Evolutionary conservation across 2,113 vertebrate genomes (phyloP), one percentile per base, ranked within the genome.

Genomic region (Odontesthes bonariensis): DNA sequence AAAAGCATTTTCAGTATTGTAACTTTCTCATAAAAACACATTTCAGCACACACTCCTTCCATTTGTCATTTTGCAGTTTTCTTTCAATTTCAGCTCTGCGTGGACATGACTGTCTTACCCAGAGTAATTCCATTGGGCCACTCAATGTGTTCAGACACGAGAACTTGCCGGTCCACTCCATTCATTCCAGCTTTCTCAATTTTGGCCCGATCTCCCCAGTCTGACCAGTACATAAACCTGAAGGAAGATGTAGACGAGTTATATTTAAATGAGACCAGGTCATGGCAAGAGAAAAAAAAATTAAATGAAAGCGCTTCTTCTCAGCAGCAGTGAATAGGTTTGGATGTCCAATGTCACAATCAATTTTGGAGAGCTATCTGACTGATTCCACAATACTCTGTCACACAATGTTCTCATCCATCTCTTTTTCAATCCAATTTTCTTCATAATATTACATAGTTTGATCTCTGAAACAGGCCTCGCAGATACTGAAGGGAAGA

Each of bases 161-260:
- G 92, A 73, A 96, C 93, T 58, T 94, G 96, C 38, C 98, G 94
- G 75, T 97, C 96, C 67, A 93, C 87, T 1, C 98, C 98, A 0
- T 99, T 99, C 94, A 98, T 94, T 2, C 98, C 98, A 1, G 97
- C 95, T 84, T 98, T 99, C 90, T 99, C 98, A 0, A 99, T 99
- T 93, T 97, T 99, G 23, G 98, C 97, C 68, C 94, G 92, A 84
- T 92, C 92, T 27, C 98, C 98, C 98, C 98, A 99, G 92, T 99
- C 98, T 57, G 98, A 99, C 98, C 98, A 99, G 84, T 98, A 99
- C 96, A 99, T 97, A 87, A 97, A 99, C 88, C 98, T 99, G 78
- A 19, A 10, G 16, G 42, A 64, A 66, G 31, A 80, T n/a, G 71
- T 35, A 1, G 8, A 69, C 6, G 44, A 40, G 60, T 69, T 65